These are phyloP conservation scores for Drosophila planitibia DNA, from an alignment of 2,888 invertebrate genomes.

Conservation along the genomic window DNA sequence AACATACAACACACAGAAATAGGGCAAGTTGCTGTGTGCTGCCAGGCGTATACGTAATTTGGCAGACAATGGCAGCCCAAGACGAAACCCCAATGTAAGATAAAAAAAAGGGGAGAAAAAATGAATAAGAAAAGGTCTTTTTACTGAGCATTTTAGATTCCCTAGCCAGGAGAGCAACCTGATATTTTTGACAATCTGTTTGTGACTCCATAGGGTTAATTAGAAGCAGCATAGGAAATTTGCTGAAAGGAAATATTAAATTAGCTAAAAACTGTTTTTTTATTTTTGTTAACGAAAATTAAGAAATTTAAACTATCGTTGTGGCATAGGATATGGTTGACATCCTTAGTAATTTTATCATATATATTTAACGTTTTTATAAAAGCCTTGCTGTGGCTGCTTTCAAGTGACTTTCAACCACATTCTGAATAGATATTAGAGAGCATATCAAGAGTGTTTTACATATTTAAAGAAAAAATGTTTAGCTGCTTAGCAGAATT, in stretches of 20 bases:
- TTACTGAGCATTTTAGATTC: constrained; percentile 62
- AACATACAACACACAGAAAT: constrained; percentile 34
- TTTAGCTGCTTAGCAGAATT: not conserved
- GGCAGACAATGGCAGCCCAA: constrained; percentile 68
- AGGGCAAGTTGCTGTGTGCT: constrained; percentile 51
- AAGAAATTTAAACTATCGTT: not conserved
- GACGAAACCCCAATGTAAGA: constrained; percentile 46
- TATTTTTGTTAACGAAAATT: not conserved
- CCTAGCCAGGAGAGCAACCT: constrained; percentile 41
- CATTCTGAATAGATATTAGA: not conserved
- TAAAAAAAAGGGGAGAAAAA: constrained; percentile 39
- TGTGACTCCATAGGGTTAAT: constrained; percentile 38
- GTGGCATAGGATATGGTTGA: not conserved
- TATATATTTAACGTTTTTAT: not conserved
- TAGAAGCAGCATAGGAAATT: constrained; percentile 21
- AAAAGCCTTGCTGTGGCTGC: not conserved
- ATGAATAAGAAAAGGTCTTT: constrained; percentile 66
- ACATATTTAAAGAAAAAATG: not conserved
- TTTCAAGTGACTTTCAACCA: not conserved
- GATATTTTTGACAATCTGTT: constrained; percentile 46
- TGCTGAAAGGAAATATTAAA: not conserved
- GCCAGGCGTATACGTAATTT: constrained; percentile 78
- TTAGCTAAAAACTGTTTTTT: not conserved
- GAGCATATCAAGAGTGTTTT: not conserved
- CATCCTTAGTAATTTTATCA: not conserved